These are phyloP conservation scores for Meteorus sp. DNA, from an alignment of 1,140 invertebrate species.

Conservation along the genomic window DNA sequence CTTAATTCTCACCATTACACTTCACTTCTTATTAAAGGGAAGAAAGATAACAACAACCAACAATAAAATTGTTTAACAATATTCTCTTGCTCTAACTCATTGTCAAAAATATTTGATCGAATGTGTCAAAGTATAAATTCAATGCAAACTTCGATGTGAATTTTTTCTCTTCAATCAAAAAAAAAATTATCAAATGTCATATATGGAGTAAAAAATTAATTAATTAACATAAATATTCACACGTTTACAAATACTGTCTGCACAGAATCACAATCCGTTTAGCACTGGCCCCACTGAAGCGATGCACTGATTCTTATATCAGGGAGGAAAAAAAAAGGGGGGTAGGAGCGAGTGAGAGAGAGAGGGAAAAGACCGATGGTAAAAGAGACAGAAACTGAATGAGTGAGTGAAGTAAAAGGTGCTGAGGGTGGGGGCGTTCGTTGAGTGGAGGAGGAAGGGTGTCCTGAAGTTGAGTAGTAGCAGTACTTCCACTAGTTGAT, in stretches of 20 bases:
- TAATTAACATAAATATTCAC: no score
- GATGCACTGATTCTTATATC: constrained; percentile 54
- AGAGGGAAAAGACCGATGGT: neutral
- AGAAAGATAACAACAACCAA: neutral
- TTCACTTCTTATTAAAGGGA: no score
- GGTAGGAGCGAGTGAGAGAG: neutral
- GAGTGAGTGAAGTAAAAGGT: no score
- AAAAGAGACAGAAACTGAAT: no score
- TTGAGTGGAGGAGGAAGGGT: constrained; percentile 16
- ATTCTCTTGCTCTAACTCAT: no score
- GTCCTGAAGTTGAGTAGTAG: no score
- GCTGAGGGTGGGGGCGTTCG: neutral
- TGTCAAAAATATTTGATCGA: no score
- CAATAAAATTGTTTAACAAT: no score
- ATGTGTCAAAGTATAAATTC: neutral
- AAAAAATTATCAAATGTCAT: neutral
- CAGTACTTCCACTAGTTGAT: no score
- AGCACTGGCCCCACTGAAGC: constrained; percentile 48
- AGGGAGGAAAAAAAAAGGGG: constrained; percentile 26
- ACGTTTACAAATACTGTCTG: constrained; percentile 19
- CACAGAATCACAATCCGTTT: constrained; percentile 45
- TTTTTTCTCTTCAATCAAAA: no score
- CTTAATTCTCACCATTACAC: constrained; percentile 36
- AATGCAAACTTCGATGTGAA: no score
- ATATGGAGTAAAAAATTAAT: neutral